A percentile compares a stretch with the other conserved stretches of the same genome.
These are phyloP conservation scores for Empis stercorea DNA, from an alignment of 2,888 invertebrate species.

Conservation along the genomic window DNA sequence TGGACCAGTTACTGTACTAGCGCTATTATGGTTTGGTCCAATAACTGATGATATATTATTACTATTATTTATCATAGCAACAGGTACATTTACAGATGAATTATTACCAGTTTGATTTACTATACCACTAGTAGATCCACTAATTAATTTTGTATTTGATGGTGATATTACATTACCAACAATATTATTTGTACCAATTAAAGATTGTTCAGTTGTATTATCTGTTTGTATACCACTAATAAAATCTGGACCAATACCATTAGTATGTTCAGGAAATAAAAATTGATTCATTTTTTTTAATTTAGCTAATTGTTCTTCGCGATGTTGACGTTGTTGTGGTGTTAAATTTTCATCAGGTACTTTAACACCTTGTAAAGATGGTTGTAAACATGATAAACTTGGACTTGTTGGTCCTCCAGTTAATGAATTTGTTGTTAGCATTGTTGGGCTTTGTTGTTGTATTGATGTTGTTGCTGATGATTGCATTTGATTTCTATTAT, in stretches of 20 bases:
- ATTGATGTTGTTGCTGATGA: not conserved
- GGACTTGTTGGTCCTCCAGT: slow-evolving; percentile 37
- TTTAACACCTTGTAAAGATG: slow-evolving; percentile 64
- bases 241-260: slow-evolving; percentile 14
- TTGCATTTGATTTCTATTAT: not conserved
- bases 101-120: not conserved
- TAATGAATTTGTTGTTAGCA: slow-evolving; percentile 13
- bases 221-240: slow-evolving; percentile 11
- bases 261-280: slow-evolving; percentile 67
- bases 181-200: too few species aligned
- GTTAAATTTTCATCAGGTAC: slow-evolving; percentile 93
- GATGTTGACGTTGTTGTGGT: slow-evolving; percentile 86
- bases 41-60: not conserved
- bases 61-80: not conserved
- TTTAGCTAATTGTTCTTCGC: slow-evolving; percentile 85
- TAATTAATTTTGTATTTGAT: not conserved
- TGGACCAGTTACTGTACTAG: not conserved
- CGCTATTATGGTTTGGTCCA: not conserved
- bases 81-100: too few species aligned
- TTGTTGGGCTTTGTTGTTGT: slow-evolving; percentile 11
- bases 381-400: slow-evolving; percentile 37
- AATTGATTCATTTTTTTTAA: slow-evolving; percentile 83
- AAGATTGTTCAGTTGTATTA: slow-evolving; percentile 1
- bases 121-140: slow-evolving; percentile 3
- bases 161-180: too few species aligned